Evolutionary conservation across 2,797 vertebrate genomes (phyloP), one percentile per base, ranked within the genome.

Genomic region (Rhinella marina): DNA sequence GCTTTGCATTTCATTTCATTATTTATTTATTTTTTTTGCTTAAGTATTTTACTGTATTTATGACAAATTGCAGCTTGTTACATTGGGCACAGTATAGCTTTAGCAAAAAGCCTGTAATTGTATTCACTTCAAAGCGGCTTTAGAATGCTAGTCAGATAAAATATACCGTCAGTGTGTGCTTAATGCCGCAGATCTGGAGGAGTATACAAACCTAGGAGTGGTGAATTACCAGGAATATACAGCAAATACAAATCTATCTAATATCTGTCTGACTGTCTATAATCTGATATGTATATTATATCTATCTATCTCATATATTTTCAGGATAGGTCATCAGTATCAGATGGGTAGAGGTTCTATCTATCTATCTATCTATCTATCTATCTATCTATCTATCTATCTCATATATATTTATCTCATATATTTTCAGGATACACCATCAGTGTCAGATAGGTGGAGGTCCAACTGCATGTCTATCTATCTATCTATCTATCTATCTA

Each of bases 1-100:
- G 77, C 62, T 80, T 86, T 86, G 21, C 77, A 25, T 81, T 81
- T 81, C 16, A 7, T 23, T 73, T 73, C 1, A 48, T 62, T 64
- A 17, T 54, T 57, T 81, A 14, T 81, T 73, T 10, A 41, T 62
- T 81, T 54, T 52, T 57, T 81, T 48, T 81, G 57, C 79, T 81
- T 41, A 72, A 73, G 82, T 16, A 59, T 32, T 73, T 27, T 27
- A 25, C 56, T 73, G 52, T 57, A 57, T 84, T 84, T 81, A 48
- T 81, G 41, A 64, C 61, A 81, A 81, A 81, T 64, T 21, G 32
- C 32, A 66, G 80, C 80, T 81, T 84, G 32, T 41, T 59, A 83
- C 66, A 14, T 56, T 12, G 50, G 25, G 59, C 82, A 59, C 32
- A 16, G 11, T 56, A 41, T 70, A 57, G 52, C 57, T 61, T 19